Evolutionary conservation across 2,113 vertebrate genomes (phyloP).

Genomic region (Chionis minor): DNA sequence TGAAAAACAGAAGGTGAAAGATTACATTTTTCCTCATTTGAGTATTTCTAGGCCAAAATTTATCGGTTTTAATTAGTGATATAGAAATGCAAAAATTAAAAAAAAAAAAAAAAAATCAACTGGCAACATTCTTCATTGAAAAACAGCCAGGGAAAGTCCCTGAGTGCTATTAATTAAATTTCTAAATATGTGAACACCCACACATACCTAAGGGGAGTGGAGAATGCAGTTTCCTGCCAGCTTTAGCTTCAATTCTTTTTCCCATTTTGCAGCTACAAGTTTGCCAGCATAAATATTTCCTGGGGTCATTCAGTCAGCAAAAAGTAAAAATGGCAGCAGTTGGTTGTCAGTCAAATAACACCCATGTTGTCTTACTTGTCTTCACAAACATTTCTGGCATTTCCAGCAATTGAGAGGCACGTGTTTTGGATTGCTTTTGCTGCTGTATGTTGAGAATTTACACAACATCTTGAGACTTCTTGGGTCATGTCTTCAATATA

Average conservation of each 20-base stretch:
- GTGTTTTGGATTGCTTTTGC: background rate
- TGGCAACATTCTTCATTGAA: slow-evolving; percentile 11
- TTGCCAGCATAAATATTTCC: slow-evolving; percentile 61
- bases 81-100: background rate
- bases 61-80: background rate
- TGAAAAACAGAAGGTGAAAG: background rate
- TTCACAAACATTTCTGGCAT: slow-evolving; percentile 42
- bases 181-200: slow-evolving; percentile 65
- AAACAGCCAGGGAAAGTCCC: slow-evolving; percentile 50
- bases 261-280: slow-evolving; percentile 13
- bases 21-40: background rate
- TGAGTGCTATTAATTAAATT: slow-evolving; percentile 60
- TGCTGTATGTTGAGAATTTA: background rate
- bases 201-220: slow-evolving; percentile 39
- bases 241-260: slow-evolving; percentile 25
- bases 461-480: background rate
- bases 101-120: background rate
- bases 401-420: slow-evolving; percentile 1
- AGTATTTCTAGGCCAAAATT: background rate
- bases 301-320: slow-evolving; percentile 26
- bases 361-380: slow-evolving; percentile 40
- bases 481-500: background rate
- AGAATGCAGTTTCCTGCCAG: slow-evolving; percentile 32
- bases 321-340: slow-evolving; percentile 55
- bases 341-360: slow-evolving; percentile 65